Conservation (phyloP, 2,113 vertebrate species). For the Pantherophis guttatus region DNA sequence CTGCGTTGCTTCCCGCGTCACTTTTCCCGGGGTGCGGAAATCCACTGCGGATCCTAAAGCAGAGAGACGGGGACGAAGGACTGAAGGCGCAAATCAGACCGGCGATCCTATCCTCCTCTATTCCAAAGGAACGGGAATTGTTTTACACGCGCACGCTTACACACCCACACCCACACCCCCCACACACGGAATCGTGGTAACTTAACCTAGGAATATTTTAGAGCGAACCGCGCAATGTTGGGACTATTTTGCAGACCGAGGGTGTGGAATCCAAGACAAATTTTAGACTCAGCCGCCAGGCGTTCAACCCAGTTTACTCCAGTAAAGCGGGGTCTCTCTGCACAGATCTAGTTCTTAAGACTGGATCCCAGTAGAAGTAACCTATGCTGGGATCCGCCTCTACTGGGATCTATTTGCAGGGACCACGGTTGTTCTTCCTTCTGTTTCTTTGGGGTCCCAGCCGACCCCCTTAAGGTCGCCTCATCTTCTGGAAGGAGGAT, state of each 20-base stretch:
- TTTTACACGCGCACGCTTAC: not conserved
- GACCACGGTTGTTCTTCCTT: not conserved
- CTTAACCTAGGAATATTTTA: not conserved
- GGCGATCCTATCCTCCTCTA: not conserved
- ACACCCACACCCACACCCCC: not conserved
- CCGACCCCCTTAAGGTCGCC: not conserved
- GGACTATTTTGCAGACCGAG: not conserved
- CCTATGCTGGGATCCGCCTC: not conserved
- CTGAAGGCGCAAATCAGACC: not conserved
- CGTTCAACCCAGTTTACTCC: not conserved
- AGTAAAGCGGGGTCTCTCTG: not conserved
- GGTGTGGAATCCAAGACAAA: not conserved
- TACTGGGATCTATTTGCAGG: not conserved
- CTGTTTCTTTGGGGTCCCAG: not conserved
- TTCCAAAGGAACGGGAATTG: not conserved
- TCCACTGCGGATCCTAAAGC: not conserved
- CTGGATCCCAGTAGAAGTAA: not conserved
- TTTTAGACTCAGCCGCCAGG: not conserved
- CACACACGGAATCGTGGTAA: not conserved
- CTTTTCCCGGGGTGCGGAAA: not conserved
- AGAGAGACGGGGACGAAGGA: not conserved
- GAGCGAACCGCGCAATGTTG: not conserved
- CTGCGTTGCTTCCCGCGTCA: not conserved
- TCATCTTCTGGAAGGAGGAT: not conserved
- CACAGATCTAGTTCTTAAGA: not conserved